Base-by-base conservation (phyloP, 1,140 invertebrate species). In the Danaus melanippus region DNA sequence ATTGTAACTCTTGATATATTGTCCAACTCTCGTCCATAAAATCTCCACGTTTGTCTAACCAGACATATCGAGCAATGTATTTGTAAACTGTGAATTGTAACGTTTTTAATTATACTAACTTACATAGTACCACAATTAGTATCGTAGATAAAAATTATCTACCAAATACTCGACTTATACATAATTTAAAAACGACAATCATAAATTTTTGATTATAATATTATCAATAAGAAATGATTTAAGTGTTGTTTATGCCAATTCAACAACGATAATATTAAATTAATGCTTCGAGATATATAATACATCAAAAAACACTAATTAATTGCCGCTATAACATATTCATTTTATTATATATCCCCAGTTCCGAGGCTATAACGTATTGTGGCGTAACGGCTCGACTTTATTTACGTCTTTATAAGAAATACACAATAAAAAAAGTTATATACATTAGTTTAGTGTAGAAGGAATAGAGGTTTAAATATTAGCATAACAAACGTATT, bases 1-100 rank as follows among this genome's bases (percentile, higher is more conserved):
- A 80, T 86, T 86, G 83, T 86, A 76, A 61, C 67, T 60, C 63
- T 67, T 75, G 80, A 81, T 85, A 82, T 85, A 81, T 79, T 76
- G 77, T 71, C 56, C 66, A 53, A 53, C 62, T 64, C 55, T 67
- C 66, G 74, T 78, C 74, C 73, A 69, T 73, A 76, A 76, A 78
- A 75, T 70, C 66, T 57, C 64, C 56, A 69, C 67, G 54, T 57
- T 69, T 68, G 68, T 78, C 74, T 71, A 74, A 66, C 62, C 64
- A 66, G 59, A 65, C 50, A 53, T 48, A 58, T 61, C 21, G 21
- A 32, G 21, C 21, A 32, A 32, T 32, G 21, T 32, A 32, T 32
- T 32, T 32, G 21, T 32, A 32, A 32, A 32, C 21, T 32, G 21
- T 32, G 21, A 32, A 32, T 32, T 32, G 6, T 7, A 32, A 8